phyloP scores from a whole-genome alignment of 2,113 vertebrate genomes.

The Irena cyanogastra region DNA sequence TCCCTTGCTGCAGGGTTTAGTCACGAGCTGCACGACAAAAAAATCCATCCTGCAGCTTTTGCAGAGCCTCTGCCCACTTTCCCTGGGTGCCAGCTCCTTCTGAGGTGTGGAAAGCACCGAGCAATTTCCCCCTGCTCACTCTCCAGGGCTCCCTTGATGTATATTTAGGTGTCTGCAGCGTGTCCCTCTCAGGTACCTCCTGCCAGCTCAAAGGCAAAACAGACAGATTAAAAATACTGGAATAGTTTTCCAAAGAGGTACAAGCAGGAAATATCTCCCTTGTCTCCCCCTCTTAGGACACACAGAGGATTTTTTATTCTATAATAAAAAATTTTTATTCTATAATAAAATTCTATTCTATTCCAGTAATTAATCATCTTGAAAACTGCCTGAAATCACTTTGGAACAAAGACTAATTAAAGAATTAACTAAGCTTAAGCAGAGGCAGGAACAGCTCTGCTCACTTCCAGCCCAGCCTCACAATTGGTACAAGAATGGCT shows the following conservation, averaged over 20 bases:
- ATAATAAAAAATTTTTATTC: not conserved
- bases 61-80: not conserved
- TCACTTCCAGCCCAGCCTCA: not conserved
- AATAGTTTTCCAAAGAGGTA: not conserved
- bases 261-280: not conserved
- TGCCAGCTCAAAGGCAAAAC: not conserved
- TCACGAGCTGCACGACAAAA: not conserved
- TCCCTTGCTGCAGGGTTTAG: not conserved
- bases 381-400: not conserved
- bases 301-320: not conserved
- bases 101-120: not conserved
- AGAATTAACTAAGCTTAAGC: not conserved
- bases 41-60: not conserved
- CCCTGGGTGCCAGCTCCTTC: accelerated
- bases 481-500: not conserved
- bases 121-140: not conserved
- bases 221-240: not conserved
- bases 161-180: not conserved
- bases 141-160: not conserved
- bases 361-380: not conserved
- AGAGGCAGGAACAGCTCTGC: not conserved
- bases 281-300: not conserved
- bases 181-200: not conserved
- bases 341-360: too few relatives aligned
- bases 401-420: not conserved